Evolutionary conservation across 2,113 vertebrate genomes (phyloP).

Genomic region (Smithornis capensis): DNA sequence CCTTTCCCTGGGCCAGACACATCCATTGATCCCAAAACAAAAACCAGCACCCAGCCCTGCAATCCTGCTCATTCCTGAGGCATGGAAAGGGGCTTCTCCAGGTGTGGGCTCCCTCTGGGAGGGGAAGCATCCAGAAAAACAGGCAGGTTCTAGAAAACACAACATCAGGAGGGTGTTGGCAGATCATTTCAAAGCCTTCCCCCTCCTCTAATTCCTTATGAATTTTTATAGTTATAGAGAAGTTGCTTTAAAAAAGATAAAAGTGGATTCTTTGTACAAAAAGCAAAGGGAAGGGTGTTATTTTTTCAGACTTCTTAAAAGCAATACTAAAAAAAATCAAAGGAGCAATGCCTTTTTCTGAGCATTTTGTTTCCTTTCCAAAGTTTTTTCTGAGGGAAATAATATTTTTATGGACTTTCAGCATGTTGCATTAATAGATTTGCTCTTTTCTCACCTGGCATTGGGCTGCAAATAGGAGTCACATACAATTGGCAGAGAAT

Average conservation of each 20-base stretch:
- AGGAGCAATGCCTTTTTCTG: neutral
- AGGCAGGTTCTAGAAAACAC: neutral
- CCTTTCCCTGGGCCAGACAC: neutral
- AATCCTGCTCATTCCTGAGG: neutral
- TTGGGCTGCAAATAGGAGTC: neutral
- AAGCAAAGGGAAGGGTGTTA: neutral
- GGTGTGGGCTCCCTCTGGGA: neutral
- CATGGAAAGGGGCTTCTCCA: neutral
- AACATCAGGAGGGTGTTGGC: accelerated
- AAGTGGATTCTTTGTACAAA: neutral
- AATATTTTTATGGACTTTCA: neutral
- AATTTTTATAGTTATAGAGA: neutral
- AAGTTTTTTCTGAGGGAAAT: neutral
- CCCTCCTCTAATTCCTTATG: accelerated
- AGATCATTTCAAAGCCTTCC: neutral
- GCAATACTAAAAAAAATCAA: slow-evolving; percentile 5
- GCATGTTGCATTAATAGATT: neutral
- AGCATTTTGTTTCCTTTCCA: neutral
- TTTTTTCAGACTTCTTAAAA: slow-evolving; percentile 4
- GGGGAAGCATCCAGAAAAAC: neutral
- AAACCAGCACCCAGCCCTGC: neutral
- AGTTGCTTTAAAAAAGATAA: neutral
- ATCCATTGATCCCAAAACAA: accelerated
- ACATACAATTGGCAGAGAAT: neutral
- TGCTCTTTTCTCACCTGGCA: neutral